Conservation (phyloP, 1,140 invertebrate genomes). For the Platorchestia sp. region DNA sequence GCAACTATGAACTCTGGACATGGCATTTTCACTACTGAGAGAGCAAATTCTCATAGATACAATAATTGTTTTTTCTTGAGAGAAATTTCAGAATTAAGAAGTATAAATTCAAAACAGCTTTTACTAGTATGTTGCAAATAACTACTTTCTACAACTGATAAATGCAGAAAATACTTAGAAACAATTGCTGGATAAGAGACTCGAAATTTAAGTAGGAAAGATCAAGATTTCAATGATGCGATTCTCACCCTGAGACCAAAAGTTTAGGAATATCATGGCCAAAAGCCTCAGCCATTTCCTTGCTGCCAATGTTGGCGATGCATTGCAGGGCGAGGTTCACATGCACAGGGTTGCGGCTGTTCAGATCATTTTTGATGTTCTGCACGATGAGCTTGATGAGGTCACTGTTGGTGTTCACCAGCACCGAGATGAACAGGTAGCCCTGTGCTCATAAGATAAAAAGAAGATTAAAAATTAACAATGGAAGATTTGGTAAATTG, state of each 20-base stretch:
- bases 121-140: too few relatives aligned
- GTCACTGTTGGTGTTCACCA: slow-evolving; percentile 99
- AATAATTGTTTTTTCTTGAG: too few relatives aligned
- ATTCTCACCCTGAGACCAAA: slow-evolving; percentile 90
- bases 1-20: too few relatives aligned
- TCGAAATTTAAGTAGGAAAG: background rate
- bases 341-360: slow-evolving; percentile 96
- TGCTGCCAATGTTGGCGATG: slow-evolving; percentile 99
- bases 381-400: slow-evolving; percentile 99
- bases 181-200: too few relatives aligned
- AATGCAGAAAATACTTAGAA: too few relatives aligned
- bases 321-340: slow-evolving; percentile 99
- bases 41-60: too few relatives aligned
- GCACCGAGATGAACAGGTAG: slow-evolving; percentile 98
- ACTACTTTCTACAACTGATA: too few relatives aligned
- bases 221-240: background rate
- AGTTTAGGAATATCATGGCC: slow-evolving; percentile 98
- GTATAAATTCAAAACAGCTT: too few relatives aligned
- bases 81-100: too few relatives aligned
- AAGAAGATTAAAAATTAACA: background rate
- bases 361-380: slow-evolving; percentile 99
- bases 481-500: too few relatives aligned
- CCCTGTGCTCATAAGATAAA: slow-evolving; percentile 80
- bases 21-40: too few relatives aligned
- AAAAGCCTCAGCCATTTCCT: slow-evolving; percentile 99